Base-by-base conservation (phyloP, 2,888 invertebrate genomes). In the Oligia latruncula region DNA sequence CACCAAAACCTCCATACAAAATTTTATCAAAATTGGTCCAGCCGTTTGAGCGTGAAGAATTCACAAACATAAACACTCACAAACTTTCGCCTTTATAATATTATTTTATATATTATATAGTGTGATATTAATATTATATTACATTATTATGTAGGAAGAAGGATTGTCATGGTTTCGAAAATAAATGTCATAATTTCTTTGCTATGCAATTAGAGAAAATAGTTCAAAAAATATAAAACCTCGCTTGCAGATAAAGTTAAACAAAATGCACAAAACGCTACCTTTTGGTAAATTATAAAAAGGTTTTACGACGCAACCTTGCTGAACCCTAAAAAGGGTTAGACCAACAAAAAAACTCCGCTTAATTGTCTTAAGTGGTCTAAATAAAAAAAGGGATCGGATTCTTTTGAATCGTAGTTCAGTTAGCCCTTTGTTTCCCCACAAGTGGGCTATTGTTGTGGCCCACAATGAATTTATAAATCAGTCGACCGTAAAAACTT, bases 321-420 rank as follows among this genome's bases (percentile, higher is more conserved):
- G n/a, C 86, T 85, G 88, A 80, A 89, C 87, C 88, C 91, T 79
- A 90, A 90, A 90, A 91, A 85, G 92, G 91, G 90, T 87, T 87
- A 81, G 71, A 88, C 84, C 81, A 90, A 90, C 90, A 91, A 92
- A 93, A 46, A 93, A 93, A 89, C 88, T 74, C 90, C 35, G 88
- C 89, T 93, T 94, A 94, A 95, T 95, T 95, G 94, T 95, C 93
- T 94, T 93, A 93, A 94, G 94, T 93, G 94, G 89, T 92, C 88
- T 88, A 90, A 89, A 92, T 88, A 89, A 91, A 93, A 93, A 93
- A 91, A 87, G 90, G 90, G 88, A 85, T 84, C 90, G 90, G 90
- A 88, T 89, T 90, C 88, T 87, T 92, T 92, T 92, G 91, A 92
- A 91, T 90, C 46, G 74, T 87, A 90, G 84, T 88, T 85, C 84